Conservation (phyloP, 1,140 invertebrate genomes). For the Ceratosolen fusciceps region DNA sequence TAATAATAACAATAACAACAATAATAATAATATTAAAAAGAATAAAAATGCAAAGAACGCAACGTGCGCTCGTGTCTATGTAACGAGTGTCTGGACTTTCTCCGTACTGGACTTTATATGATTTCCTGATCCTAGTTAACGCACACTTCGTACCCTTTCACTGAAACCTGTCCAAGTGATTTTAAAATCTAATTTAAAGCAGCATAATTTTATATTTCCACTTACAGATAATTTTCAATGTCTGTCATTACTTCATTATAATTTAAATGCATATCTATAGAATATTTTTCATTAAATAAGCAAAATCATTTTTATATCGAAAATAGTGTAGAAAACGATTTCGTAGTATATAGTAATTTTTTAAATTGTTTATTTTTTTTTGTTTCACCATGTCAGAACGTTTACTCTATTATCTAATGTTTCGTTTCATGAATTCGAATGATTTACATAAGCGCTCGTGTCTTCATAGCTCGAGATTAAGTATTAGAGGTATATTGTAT, state of each 20-base stretch:
- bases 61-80: background rate
- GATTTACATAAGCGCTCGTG: too few species aligned
- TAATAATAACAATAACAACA: too few species aligned
- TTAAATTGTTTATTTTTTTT: too few species aligned
- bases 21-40: too few species aligned
- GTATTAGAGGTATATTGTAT: too few species aligned
- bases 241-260: background rate
- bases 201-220: conserved; percentile 6
- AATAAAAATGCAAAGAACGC: conserved; percentile 14
- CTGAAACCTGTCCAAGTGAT: background rate
- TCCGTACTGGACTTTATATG: conserved; percentile 6
- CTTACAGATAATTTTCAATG: background rate
- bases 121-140: conserved; percentile 15
- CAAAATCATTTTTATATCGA: too few species aligned
- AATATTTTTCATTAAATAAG: background rate
- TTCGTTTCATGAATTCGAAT: too few species aligned
- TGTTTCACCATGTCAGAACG: too few species aligned
- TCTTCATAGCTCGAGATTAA: too few species aligned
- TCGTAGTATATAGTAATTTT: too few species aligned
- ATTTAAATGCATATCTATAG: background rate
- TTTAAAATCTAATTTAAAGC: conserved; percentile 13
- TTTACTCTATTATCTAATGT: too few species aligned
- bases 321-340: too few species aligned
- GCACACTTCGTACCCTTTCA: background rate
- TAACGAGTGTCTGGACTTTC: conserved; percentile 37